Percentiles rank a stretch among this genome's conserved stretches.
phyloP scores from a whole-genome alignment of 2,888 invertebrate genomes.

The Xestoiulus laeticollis region DNA sequence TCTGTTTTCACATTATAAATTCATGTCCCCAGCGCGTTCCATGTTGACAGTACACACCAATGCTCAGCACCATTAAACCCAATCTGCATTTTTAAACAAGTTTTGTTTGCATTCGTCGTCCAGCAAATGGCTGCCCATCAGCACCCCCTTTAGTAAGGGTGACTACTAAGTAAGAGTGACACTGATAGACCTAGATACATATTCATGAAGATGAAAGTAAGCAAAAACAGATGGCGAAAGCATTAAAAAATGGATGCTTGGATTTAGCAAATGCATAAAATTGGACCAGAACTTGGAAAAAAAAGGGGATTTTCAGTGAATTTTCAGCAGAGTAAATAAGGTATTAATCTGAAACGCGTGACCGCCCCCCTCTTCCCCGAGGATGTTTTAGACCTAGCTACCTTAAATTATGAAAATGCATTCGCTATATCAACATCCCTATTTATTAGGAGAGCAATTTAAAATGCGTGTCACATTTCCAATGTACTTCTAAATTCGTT shows the following conservation, averaged over 20 bases:
- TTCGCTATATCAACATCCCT: neutral
- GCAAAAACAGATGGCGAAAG: constrained; percentile 16
- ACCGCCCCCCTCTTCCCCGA: neutral
- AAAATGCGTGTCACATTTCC: neutral
- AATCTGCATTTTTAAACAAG: constrained; percentile 39
- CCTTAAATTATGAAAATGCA: neutral
- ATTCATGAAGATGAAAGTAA: constrained; percentile 40
- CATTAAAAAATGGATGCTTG: neutral
- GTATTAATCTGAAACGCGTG: neutral
- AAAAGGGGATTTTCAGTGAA: neutral
- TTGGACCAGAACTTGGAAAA: neutral
- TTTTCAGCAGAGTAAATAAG: neutral
- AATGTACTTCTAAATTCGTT: neutral
- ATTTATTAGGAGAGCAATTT: neutral
- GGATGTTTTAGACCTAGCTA: neutral
- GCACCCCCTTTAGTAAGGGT: neutral
- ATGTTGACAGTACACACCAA: neutral
- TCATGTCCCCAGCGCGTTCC: neutral
- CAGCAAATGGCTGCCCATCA: neutral
- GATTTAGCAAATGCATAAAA: neutral
- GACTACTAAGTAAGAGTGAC: constrained; percentile 25
- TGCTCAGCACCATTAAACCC: neutral
- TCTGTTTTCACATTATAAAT: neutral
- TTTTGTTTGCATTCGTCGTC: neutral
- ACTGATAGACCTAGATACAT: constrained; percentile 34